Base-by-base conservation (phyloP, 2,113 vertebrate genomes). In the Hucho hucho region DNA sequence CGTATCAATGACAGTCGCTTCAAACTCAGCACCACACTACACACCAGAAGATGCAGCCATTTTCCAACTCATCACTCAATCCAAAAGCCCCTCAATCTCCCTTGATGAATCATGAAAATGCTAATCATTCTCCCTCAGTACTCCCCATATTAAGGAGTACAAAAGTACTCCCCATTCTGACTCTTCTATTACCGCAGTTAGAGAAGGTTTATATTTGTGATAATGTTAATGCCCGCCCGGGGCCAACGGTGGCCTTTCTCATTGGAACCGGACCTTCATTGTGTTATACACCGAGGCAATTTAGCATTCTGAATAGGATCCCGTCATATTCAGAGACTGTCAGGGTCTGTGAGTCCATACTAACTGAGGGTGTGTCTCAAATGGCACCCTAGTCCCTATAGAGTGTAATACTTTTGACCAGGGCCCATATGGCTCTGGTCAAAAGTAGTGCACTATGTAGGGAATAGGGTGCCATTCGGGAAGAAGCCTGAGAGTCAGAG, bases 221-320 rank as follows among this genome's bases (percentile, higher is more conserved):
- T 89, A 84, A 91, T 85, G 87, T 84, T 86, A 88, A 88, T 78
- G 75, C 73, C 80, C 75, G 85, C 88, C 87, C 75, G 80, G 81
- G 88, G 84, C 84, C 71, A 83, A 65, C 3, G n/a, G 0, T 68
- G 82, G 81, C 88, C 88, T 87, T 89, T 89, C 46, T 0, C 24
- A 86, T 83, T 75, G 74, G 83, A 78, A 86, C 78, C 5, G 37
- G 67, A 37, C n/a, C 20, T 46, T 47, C 22, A 65, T 76, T 81
- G 82, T 75, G 68, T 71, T 84, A 77, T 32, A 81, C 58, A 64
- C 69, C 64, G 69, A 81, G 56, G 80, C 81, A 75, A 80, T 81
- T 83, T 81, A 78, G 77, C 79, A 78, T 59, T 72, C 79, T 82
- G 78, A 71, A 85, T 81, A 87, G 66, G 65, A 53, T 53, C 14